Evolutionary conservation across 1,140 invertebrate species (phyloP), one percentile per base, ranked within the genome.

Genomic region (Lepidurus couesii): DNA sequence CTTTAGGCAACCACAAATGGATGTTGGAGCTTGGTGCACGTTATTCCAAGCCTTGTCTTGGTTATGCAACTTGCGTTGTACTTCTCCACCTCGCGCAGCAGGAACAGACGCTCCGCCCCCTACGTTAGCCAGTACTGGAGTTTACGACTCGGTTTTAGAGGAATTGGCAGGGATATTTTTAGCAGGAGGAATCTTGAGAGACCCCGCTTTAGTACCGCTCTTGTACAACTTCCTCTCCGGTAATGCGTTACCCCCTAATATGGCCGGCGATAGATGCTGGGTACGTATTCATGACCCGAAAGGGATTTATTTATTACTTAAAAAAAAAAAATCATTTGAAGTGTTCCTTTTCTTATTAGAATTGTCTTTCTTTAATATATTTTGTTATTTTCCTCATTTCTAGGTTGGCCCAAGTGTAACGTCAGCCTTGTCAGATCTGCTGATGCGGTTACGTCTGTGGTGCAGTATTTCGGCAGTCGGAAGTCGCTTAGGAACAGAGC

Each of bases 371-470:
- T n/a, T 13, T 21, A 45, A 47, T 26, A 1, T 3, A 65, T 65
- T 13, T 65, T 13, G 47, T 21, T 7, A 11, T 34, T 13, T 81
- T 79, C 47, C 81, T 74, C 78, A 80, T 81, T 84, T 85, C 77
- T 81, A 92, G 91, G 92, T 91, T 82, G 93, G 93, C n/a, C 92
- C 92, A 44, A 91, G 91, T 53, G 89, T 93, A 26, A 91, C 91
- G 77, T 89, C 90, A 82, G 89, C 91, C 65, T 85, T 95, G 75
- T 89, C 92, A 82, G 90, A 93, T 81, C 89, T 94, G 79, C 83
- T 94, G 11, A 84, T 90, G 11, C 87, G 92, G 82, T 83, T 94
- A 26, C 88, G 90, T 81, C 89, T 92, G 82, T 88, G 91, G 79
- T 91, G 90, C 82, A 90, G 92, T 80, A 88, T 89, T 8, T 86